A percentile compares a stretch with the other conserved stretches of the same genome.
Conservation (phyloP, 2,113 vertebrate genomes). For the Platichthys flesus region DNA sequence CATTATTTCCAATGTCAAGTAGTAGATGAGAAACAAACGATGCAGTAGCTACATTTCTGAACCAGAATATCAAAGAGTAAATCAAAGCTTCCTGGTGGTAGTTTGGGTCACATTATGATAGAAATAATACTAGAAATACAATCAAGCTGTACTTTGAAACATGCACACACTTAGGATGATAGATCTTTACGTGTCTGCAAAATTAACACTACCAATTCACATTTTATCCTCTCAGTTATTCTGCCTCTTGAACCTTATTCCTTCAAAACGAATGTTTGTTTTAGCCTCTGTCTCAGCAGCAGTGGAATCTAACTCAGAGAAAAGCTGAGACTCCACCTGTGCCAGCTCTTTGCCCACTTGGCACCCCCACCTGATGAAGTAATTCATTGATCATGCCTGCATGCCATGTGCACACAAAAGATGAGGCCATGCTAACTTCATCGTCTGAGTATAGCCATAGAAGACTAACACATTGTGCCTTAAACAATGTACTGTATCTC, state of each 20-base stretch:
- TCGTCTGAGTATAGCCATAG: conserved; percentile 34
- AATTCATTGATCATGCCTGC: conserved; percentile 43
- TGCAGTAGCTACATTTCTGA: conserved; percentile 1
- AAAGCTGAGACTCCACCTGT: neutral
- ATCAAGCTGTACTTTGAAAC: neutral
- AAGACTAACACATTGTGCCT: conserved; percentile 57
- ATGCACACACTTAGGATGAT: neutral
- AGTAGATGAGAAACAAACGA: conserved; percentile 21
- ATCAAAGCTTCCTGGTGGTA: neutral
- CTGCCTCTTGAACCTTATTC: neutral
- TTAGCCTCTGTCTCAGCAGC: neutral
- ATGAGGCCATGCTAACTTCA: conserved; percentile 56
- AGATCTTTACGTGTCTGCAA: neutral
- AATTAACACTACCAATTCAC: neutral
- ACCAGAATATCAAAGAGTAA: neutral
- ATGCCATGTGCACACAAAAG: conserved; percentile 59
- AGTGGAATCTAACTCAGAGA: neutral
- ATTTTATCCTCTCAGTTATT: neutral
- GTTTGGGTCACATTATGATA: neutral
- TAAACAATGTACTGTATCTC: conserved; percentile 66
- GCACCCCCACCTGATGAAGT: conserved; percentile 44
- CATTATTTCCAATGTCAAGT: conserved; percentile 48
- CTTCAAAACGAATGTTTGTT: neutral
- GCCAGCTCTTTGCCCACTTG: conserved; percentile 18
- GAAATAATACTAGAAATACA: neutral